These are phyloP conservation scores for Stegophylla sp. DNA, from an alignment of 2,888 invertebrate genomes.

Conservation along the genomic window DNA sequence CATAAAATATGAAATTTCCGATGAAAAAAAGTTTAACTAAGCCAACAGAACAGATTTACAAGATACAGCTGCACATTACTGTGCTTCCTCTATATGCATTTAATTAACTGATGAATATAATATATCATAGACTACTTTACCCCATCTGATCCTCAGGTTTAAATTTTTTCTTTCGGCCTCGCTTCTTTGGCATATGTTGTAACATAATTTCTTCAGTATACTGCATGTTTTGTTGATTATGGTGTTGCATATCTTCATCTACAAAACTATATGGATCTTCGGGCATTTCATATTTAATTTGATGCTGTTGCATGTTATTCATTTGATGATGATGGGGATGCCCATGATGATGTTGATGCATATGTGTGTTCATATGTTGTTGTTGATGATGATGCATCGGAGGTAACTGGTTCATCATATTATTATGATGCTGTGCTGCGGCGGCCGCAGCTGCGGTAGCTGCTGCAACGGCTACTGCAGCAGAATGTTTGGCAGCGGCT, in stretches of 20 bases:
- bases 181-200: conserved; percentile 70
- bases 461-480: conserved; percentile 55
- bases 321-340: conserved; percentile 60
- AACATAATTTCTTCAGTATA: conserved; percentile 61
- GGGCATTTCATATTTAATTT: conserved; percentile 62
- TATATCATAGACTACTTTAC: conserved; percentile 63
- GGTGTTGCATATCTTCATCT: conserved; percentile 68
- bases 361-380: conserved; percentile 61
- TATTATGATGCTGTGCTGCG: conserved; percentile 63
- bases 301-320: conserved; percentile 57
- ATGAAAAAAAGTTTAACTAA: too few species aligned
- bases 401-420: conserved; percentile 62
- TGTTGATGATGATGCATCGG: conserved; percentile 61
- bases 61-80: too few species aligned
- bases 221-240: conserved; percentile 54
- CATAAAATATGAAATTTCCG: too few species aligned
- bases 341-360: conserved; percentile 61
- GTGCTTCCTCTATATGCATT: too few species aligned
- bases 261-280: conserved; percentile 84
- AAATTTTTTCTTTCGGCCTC: conserved; percentile 85
- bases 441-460: conserved; percentile 50
- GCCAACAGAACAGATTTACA: too few species aligned
- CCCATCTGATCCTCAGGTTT: conserved; percentile 65
- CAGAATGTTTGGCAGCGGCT: conserved; percentile 54
- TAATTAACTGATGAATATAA: conserved; percentile 16